These are phyloP conservation scores for Periphyllus acericola DNA, from an alignment of 2,888 invertebrate genomes.

Conservation along the genomic window DNA sequence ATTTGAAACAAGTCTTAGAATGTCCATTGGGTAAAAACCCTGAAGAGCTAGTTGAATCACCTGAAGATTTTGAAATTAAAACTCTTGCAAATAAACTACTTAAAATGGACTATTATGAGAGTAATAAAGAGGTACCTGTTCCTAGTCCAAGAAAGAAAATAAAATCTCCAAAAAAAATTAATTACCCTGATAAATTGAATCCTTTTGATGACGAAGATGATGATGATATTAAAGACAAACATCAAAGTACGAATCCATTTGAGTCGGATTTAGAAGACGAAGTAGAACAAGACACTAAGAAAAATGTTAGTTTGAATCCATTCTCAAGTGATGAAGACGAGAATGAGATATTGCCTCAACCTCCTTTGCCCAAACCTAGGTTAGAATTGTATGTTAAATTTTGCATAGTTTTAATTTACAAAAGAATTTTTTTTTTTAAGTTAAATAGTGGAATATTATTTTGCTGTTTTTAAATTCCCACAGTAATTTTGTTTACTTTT, in stretches of 20 bases:
- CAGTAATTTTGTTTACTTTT: no score
- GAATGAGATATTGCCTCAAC: slow-evolving; percentile 64
- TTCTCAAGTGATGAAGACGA: slow-evolving; percentile 78
- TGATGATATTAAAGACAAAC: slow-evolving; percentile 65
- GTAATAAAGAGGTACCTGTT: slow-evolving; percentile 51
- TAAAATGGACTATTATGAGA: slow-evolving; percentile 59
- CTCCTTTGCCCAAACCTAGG: slow-evolving; percentile 70
- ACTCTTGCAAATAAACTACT: slow-evolving; percentile 51
- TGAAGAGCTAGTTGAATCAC: slow-evolving; percentile 10
- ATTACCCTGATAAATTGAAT: slow-evolving; percentile 84
- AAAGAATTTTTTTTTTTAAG: no score
- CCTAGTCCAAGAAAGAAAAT: slow-evolving; percentile 58
- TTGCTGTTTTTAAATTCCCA: no score
- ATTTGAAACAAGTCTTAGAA: slow-evolving; percentile 50
- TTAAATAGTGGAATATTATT: no score
- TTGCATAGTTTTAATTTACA: neutral
- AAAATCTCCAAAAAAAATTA: slow-evolving; percentile 61
- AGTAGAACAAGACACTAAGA: slow-evolving; percentile 66
- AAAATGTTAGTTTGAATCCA: slow-evolving; percentile 74
- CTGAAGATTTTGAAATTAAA: slow-evolving; percentile 52
- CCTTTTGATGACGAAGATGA: slow-evolving; percentile 76
- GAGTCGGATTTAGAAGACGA: slow-evolving; percentile 76
- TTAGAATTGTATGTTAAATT: slow-evolving; percentile 64
- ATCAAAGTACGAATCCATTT: slow-evolving; percentile 75
- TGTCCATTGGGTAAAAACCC: neutral